phyloP scores from a whole-genome alignment of 2,888 invertebrate genomes.

The Hofmannophila pseudospretella region DNA sequence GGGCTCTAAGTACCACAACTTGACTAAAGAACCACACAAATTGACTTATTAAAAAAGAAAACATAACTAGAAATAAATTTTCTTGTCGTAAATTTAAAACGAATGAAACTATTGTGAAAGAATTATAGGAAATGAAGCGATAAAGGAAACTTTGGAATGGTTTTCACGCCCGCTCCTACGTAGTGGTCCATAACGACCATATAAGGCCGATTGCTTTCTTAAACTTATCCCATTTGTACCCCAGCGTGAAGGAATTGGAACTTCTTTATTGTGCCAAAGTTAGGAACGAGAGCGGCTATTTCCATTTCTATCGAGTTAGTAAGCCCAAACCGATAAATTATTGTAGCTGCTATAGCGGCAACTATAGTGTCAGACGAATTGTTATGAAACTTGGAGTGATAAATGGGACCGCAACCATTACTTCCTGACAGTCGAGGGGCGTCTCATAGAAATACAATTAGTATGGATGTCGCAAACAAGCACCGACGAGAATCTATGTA shows the following conservation, averaged over 20 bases:
- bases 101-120: slow-evolving; percentile 35
- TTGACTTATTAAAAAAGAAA: not conserved
- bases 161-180: slow-evolving; percentile 60
- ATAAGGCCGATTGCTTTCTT: slow-evolving; percentile 75
- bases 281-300: slow-evolving; percentile 60
- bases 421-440: slow-evolving; percentile 24
- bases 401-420: slow-evolving; percentile 38
- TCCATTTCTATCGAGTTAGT: slow-evolving; percentile 65
- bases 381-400: slow-evolving; percentile 46
- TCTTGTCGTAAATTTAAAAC: not conserved
- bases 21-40: no score
- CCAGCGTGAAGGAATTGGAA: slow-evolving; percentile 60
- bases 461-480: slow-evolving; percentile 1
- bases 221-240: slow-evolving; percentile 74
- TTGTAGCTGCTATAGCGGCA: slow-evolving; percentile 27
- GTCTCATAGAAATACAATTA: slow-evolving; percentile 11
- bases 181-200: slow-evolving; percentile 71
- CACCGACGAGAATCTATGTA: not conserved
- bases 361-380: slow-evolving; percentile 27
- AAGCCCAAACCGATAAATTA: slow-evolving; percentile 53
- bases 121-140: slow-evolving; percentile 60
- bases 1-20: not conserved
- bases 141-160: slow-evolving; percentile 64
- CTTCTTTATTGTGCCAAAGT: slow-evolving; percentile 70
- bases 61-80: slow-evolving; percentile 10